Evolutionary conservation across 1,140 invertebrate species (phyloP).

Genomic region (Maniola jurtina): DNA sequence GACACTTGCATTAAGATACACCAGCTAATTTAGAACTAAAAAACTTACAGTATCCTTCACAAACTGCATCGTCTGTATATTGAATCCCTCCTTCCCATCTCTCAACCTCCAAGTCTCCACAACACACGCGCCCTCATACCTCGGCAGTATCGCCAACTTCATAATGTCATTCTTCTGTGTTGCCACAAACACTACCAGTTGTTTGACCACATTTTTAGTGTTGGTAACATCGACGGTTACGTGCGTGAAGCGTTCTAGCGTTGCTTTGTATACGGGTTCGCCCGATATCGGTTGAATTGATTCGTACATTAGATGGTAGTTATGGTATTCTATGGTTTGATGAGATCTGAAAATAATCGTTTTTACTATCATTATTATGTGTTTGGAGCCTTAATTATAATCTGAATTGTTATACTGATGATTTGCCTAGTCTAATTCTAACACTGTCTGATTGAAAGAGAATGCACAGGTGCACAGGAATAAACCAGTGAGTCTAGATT

Average conservation of each 20-base stretch:
- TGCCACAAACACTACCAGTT: conserved; percentile 89
- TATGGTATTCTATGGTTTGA: conserved; percentile 83
- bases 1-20: not conserved
- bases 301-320: conserved; percentile 93
- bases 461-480: too few species aligned
- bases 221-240: conserved; percentile 88
- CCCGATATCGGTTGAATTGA: conserved; percentile 87
- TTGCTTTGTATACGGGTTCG: conserved; percentile 84
- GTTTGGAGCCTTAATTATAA: not conserved
- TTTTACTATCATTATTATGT: not conserved
- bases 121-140: conserved; percentile 86
- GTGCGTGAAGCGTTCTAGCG: conserved; percentile 88
- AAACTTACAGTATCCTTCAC: conserved; percentile 86
- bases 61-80: conserved; percentile 86
- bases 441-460: too few species aligned
- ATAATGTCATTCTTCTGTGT: conserved; percentile 87
- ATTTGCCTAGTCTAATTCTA: too few species aligned
- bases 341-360: conserved; percentile 45
- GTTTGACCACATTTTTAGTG: conserved; percentile 82
- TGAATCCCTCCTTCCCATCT: conserved; percentile 73
- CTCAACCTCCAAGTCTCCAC: conserved; percentile 91
- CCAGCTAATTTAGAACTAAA: not conserved
- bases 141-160: conserved; percentile 88
- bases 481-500: too few species aligned
- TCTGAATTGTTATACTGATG: not conserved